Conservation (phyloP, 2,797 vertebrate species). For the Squalus acanthias region DNA sequence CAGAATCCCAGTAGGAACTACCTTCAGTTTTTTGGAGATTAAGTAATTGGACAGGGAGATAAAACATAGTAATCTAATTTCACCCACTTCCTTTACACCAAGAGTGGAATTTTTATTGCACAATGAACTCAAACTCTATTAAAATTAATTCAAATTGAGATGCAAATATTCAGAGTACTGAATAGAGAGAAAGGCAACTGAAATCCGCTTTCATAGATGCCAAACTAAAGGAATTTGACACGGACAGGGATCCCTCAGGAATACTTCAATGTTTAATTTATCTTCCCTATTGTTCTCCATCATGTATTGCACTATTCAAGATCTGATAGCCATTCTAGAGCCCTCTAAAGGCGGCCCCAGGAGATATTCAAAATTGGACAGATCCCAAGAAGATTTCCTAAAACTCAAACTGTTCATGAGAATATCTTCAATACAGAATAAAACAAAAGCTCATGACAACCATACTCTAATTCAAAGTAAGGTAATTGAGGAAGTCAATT, state of each 20-base stretch:
- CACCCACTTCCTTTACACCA: not conserved
- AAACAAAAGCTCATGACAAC: not conserved
- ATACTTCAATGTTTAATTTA: conserved; percentile 9
- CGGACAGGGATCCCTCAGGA: conserved; percentile 2
- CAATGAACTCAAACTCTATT: not conserved
- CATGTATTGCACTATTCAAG: not conserved
- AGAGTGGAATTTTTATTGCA: not conserved
- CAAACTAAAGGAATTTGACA: conserved; percentile 27
- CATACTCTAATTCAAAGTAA: not conserved
- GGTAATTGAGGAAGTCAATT: not conserved
- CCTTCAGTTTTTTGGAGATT: not conserved
- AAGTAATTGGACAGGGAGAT: not conserved
- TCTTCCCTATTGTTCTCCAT: not conserved
- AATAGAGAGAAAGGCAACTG: not conserved
- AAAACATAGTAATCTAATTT: not conserved
- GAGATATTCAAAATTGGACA: not conserved
- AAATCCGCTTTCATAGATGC: conserved; percentile 12
- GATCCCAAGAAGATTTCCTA: not conserved
- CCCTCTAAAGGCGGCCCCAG: not conserved
- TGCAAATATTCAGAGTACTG: conserved; percentile 29
- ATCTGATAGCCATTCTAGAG: not conserved
- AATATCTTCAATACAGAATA: not conserved
- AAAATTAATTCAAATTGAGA: conserved; percentile 33
- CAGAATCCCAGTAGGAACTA: not conserved
- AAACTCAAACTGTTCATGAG: not conserved